Conservation (phyloP, 2,797 vertebrate genomes). For the Pseudomugil gertrudae region DNA sequence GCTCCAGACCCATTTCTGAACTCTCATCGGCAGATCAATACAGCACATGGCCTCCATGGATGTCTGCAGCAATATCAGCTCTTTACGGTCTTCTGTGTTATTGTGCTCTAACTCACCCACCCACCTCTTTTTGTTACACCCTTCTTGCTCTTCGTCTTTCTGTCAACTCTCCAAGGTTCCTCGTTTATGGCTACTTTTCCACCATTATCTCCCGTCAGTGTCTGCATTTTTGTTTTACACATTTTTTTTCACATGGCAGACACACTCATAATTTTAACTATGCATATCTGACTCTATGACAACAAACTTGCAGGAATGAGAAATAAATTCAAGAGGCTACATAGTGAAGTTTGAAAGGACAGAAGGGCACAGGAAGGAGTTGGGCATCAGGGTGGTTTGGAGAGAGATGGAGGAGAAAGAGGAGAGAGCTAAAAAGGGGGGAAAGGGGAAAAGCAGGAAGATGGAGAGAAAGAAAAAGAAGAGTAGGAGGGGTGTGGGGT, state of each 20-base stretch:
- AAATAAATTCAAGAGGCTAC: slow-evolving; percentile 36
- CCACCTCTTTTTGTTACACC: slow-evolving; percentile 62
- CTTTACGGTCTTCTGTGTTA: slow-evolving; percentile 80
- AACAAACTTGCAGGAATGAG: background rate
- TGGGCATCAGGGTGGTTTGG: slow-evolving; percentile 29
- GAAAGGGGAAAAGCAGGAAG: slow-evolving; percentile 19
- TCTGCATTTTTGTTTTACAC: slow-evolving; percentile 14
- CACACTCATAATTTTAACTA: slow-evolving; percentile 5
- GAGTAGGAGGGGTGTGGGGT: slow-evolving; percentile 39
- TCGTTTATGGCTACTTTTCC: slow-evolving; percentile 35
- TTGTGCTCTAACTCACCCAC: slow-evolving; percentile 83
- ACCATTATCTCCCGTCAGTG: slow-evolving; percentile 21
- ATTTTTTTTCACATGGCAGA: background rate
- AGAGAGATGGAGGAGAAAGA: slow-evolving; percentile 24
- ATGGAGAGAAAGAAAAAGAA: slow-evolving; percentile 34
- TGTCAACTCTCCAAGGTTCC: slow-evolving; percentile 37
- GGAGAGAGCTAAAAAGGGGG: slow-evolving; percentile 7
- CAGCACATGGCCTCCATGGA: slow-evolving; percentile 73
- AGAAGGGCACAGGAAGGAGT: slow-evolving; percentile 30
- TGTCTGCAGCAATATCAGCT: slow-evolving; percentile 80
- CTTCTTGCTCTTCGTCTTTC: slow-evolving; percentile 50
- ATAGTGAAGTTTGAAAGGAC: slow-evolving; percentile 37
- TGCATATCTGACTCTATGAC: slow-evolving; percentile 6
- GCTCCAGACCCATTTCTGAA: slow-evolving; percentile 31
- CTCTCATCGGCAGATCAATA: slow-evolving; percentile 73